phyloP scores from a whole-genome alignment of 2,797 vertebrate genomes.

The Typhlichthys eigenmanni region DNA sequence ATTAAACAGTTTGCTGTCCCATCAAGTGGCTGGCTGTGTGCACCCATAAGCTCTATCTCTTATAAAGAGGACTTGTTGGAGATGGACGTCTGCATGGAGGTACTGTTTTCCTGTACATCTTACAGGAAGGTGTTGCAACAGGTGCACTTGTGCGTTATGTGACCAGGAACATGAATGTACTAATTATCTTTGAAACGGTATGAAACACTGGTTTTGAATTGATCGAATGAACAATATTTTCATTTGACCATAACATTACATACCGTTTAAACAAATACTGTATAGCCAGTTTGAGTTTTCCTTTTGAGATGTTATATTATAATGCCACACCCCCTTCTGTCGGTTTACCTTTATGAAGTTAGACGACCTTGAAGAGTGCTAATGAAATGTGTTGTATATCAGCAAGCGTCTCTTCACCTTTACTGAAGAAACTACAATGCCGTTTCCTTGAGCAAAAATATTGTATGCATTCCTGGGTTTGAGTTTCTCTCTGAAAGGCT shows the following conservation, averaged over 20 bases:
- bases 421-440: neutral
- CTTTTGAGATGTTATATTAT: constrained; percentile 15
- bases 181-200: no score
- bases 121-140: no score
- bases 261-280: constrained; percentile 7
- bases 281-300: constrained; percentile 1
- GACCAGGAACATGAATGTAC: no score
- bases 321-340: neutral
- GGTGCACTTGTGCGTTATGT: no score
- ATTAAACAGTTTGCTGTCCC: constrained; percentile 73
- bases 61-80: constrained; percentile 8
- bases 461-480: constrained; percentile 26
- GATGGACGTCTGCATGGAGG: constrained; percentile 25
- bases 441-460: constrained; percentile 18
- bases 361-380: neutral
- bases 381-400: constrained; percentile 4
- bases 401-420: neutral
- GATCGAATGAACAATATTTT: neutral
- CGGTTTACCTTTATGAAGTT: neutral
- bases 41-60: constrained; percentile 26
- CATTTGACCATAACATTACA: neutral
- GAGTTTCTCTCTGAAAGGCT: neutral
- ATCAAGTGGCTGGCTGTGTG: constrained; percentile 58
- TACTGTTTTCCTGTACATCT: no score
- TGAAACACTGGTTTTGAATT: no score